phyloP scores from a whole-genome alignment of 2,113 vertebrate genomes.

The Polypterus senegalus region DNA sequence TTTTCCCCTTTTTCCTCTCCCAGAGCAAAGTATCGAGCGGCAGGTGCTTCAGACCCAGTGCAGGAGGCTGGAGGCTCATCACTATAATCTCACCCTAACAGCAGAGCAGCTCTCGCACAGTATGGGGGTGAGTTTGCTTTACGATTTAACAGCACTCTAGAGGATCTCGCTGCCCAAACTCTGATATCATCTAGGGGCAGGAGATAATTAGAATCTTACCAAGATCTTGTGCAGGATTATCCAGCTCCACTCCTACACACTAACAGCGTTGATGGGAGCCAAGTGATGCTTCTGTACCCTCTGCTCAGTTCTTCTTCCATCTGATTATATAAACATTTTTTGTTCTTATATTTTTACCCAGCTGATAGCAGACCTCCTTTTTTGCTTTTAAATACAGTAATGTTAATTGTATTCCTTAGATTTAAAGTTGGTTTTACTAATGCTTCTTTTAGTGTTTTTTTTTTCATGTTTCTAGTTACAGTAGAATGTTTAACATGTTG shows the following conservation, averaged over 20 bases:
- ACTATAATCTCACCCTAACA: constrained; percentile 86
- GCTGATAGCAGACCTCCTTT: too few species aligned
- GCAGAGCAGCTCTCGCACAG: constrained; percentile 89
- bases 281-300: not conserved
- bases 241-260: not conserved
- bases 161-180: not conserved
- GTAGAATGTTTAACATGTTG: too few species aligned
- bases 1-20: not conserved
- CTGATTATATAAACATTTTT: not conserved
- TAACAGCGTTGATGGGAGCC: not conserved
- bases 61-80: constrained; percentile 84
- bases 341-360: not conserved
- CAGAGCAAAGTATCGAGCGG: constrained; percentile 90
- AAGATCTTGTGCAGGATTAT: not conserved
- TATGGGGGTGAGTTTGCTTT: constrained; percentile 73
- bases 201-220: constrained; percentile 3
- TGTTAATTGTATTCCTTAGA: not conserved
- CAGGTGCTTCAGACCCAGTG: constrained; percentile 90
- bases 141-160: constrained; percentile 1
- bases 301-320: not conserved
- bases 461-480: too few species aligned
- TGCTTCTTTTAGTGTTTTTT: too few species aligned
- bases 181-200: not conserved
- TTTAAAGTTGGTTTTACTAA: too few species aligned
- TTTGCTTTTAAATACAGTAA: not conserved